These are phyloP conservation scores for Fratercula arctica DNA, from an alignment of 2,797 vertebrate genomes.

Conservation along the genomic window DNA sequence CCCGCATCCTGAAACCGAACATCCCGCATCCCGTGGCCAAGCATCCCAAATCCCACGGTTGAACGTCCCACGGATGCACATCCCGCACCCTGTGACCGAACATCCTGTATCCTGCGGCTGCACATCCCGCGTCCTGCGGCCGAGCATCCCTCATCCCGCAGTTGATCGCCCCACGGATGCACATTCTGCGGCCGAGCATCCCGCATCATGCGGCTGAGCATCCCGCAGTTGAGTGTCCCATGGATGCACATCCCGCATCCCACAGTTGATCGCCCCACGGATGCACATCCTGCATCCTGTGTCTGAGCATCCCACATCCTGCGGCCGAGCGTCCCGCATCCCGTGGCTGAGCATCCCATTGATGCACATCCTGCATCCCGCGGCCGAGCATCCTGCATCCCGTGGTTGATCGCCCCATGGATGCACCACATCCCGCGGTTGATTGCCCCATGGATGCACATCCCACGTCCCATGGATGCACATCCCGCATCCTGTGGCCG, in stretches of 20 bases:
- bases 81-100: too few species aligned
- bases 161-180: too few species aligned
- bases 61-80: too few species aligned
- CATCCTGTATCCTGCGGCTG: too few species aligned
- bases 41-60: not conserved
- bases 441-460: not conserved
- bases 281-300: not conserved
- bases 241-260: too few species aligned
- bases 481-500: not conserved
- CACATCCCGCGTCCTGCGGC: too few species aligned
- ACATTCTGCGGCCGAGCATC: fast-evolving
- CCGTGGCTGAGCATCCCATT: not conserved
- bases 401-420: fast-evolving
- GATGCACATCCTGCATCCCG: not conserved
- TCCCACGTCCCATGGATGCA: not conserved
- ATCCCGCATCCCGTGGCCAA: not conserved
- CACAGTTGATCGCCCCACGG: too few species aligned
- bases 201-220: not conserved
- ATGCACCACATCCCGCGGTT: not conserved
- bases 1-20: not conserved
- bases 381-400: not conserved
- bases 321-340: not conserved
- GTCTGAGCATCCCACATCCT: not conserved
- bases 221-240: too few species aligned
- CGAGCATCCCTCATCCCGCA: too few species aligned